Percentiles rank a stretch among this genome's conserved stretches.
Conservation (phyloP, 2,888 invertebrate species). For the Stegophylla sp. region DNA sequence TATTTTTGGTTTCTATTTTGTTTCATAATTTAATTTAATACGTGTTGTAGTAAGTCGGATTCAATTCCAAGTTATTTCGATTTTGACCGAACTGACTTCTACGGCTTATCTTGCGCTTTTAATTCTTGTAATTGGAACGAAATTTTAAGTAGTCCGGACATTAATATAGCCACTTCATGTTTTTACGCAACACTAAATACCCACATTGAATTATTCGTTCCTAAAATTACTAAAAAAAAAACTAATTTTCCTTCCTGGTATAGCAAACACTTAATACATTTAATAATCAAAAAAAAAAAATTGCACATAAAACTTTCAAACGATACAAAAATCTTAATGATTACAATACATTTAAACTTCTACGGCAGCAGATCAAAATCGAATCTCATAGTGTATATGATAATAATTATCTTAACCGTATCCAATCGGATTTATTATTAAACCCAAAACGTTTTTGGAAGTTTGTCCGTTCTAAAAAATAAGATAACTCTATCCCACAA, state of each 20-base stretch:
- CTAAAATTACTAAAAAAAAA: background rate
- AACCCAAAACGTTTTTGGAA: background rate
- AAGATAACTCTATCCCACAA: background rate
- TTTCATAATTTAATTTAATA: no score
- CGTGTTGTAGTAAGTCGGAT: no score
- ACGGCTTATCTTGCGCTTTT: no score
- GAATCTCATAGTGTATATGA: background rate
- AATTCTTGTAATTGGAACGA: no score
- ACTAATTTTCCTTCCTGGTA: background rate
- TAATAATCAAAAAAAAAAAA: constrained; percentile 12
- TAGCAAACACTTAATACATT: background rate
- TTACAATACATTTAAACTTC: background rate
- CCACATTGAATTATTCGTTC: background rate
- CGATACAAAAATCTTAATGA: background rate
- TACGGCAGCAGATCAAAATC: background rate
- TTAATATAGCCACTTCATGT: background rate
- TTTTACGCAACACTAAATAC: background rate
- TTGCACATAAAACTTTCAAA: background rate
- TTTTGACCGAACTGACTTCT: no score
- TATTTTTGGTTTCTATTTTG: no score
- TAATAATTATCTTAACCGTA: constrained; percentile 2
- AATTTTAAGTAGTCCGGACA: no score
- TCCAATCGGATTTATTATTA: background rate
- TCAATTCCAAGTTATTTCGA: no score
- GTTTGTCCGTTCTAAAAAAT: background rate